Evolutionary conservation across 1,140 invertebrate genomes (phyloP).

Genomic region (Lepidurus arcticus): DNA sequence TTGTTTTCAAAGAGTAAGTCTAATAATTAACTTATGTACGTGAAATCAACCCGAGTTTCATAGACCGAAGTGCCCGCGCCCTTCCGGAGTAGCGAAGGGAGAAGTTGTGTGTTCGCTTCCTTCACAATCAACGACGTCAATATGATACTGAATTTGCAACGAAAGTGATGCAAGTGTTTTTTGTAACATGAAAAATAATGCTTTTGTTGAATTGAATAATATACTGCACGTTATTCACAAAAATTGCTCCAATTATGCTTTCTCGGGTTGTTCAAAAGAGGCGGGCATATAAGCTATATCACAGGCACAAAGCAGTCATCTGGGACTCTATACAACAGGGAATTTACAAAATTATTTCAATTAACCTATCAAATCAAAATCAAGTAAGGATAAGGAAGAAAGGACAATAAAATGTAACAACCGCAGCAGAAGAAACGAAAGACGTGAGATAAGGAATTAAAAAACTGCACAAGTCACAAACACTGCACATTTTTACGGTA

Average conservation of each 20-base stretch:
- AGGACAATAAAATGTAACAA: background rate
- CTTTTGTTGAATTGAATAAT: background rate
- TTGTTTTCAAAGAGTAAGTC: background rate
- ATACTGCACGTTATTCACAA: background rate
- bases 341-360: background rate
- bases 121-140: background rate
- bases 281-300: slow-evolving; percentile 17
- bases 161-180: background rate
- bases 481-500: background rate
- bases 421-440: background rate
- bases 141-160: background rate
- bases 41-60: background rate
- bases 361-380: background rate
- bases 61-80: background rate
- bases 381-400: background rate
- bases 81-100: background rate
- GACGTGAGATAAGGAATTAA: background rate
- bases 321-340: background rate
- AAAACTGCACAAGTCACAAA: background rate
- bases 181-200: background rate
- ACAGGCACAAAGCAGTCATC: slow-evolving; percentile 13
- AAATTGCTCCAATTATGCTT: background rate
- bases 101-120: too few relatives aligned
- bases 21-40: background rate
- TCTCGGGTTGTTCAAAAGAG: background rate